Percentiles rank a stretch among this genome's conserved stretches.
phyloP scores from a whole-genome alignment of 2,113 vertebrate species.

The Morone saxatilis region DNA sequence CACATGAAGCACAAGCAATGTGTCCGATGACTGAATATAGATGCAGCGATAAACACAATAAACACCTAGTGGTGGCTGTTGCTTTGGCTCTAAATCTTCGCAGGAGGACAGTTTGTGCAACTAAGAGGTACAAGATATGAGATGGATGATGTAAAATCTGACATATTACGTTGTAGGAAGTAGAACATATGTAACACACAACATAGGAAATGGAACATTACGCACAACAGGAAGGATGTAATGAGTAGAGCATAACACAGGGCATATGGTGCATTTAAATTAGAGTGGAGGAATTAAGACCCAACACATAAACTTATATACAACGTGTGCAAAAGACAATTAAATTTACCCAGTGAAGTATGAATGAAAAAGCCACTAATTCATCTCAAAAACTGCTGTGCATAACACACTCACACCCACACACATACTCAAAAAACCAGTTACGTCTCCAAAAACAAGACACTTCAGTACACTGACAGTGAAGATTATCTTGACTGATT shows the following conservation, averaged over 20 bases:
- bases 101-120: not conserved
- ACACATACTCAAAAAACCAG: conserved; percentile 19
- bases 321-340: not conserved
- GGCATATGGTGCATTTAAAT: not conserved
- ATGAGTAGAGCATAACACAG: not conserved
- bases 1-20: not conserved
- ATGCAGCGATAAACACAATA: not conserved
- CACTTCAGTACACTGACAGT: conserved; percentile 13
- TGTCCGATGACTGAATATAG: not conserved
- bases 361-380: conserved; percentile 5
- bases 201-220: not conserved
- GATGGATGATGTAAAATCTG: not conserved
- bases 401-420: not conserved
- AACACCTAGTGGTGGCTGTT: not conserved
- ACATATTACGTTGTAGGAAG: not conserved
- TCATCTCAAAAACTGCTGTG: not conserved
- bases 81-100: not conserved
- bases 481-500: conserved; percentile 42
- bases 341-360: conserved; percentile 7
- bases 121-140: not conserved
- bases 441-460: not conserved
- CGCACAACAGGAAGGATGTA: not conserved
- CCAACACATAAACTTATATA: not conserved
- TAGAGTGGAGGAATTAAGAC: not conserved
- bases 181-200: not conserved